phyloP scores from a whole-genome alignment of 1,140 invertebrate genomes.

The Oedothorax gibbosus region DNA sequence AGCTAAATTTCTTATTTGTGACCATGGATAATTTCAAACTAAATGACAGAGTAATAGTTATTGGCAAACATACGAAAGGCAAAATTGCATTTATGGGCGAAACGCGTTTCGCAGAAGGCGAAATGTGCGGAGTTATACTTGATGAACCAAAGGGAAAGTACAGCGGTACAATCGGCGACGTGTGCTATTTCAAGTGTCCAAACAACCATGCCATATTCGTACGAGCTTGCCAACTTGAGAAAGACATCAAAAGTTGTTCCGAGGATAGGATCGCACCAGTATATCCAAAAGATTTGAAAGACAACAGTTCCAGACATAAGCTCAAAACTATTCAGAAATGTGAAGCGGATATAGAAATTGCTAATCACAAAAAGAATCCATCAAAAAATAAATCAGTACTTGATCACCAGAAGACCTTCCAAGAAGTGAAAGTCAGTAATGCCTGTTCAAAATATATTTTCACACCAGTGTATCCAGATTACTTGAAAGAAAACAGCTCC shows the following conservation, averaged over 20 bases:
- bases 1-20: neutral
- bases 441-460: too few species aligned
- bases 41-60: conserved; percentile 82
- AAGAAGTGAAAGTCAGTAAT: too few species aligned
- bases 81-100: conserved; percentile 85
- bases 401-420: too few species aligned
- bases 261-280: too few species aligned
- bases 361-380: too few species aligned
- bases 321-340: neutral
- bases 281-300: conserved; percentile 26
- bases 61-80: conserved; percentile 79
- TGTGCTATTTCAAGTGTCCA: conserved; percentile 67
- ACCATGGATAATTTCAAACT: conserved; percentile 72
- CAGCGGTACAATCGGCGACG: conserved; percentile 67
- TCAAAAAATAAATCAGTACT: too few species aligned
- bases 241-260: neutral
- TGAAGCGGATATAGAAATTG: neutral
- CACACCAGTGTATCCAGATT: too few species aligned
- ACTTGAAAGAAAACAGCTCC: too few species aligned
- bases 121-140: conserved; percentile 68
- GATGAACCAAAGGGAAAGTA: conserved; percentile 67
- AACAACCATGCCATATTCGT: conserved; percentile 68
- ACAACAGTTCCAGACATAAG: neutral
- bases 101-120: conserved; percentile 61
- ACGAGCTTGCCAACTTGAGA: conserved; percentile 66